Base-by-base conservation (phyloP, 2,113 vertebrate species). In the Maccullochella peelii region DNA sequence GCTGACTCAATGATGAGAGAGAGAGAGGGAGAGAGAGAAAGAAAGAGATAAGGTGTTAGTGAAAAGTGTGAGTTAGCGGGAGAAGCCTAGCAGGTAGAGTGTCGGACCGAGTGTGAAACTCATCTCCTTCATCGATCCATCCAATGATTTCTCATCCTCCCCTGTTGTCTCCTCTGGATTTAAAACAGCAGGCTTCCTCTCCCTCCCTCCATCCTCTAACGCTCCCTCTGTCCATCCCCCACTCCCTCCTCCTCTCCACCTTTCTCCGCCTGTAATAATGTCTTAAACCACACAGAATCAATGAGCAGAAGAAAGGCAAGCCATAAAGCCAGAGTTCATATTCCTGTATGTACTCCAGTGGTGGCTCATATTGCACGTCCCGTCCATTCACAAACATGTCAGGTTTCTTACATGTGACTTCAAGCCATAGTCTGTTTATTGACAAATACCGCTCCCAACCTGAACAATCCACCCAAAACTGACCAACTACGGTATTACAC, bases 1-100 rank as follows among this genome's bases (percentile, higher is more conserved):
- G 94, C 94, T 95, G 94, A 95, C 94, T 94, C 93, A 93, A 91
- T 94, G 93, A 95, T 94, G 79, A 79, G 68, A 83, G 54, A 72
- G 73, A 87, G 85, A 83, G 69, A 78, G 73, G 68, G 59, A 76
- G 74, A 89, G 82, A 85, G 57, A 89, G 85, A 50, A 62, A 88
- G 83, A 88, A 84, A 80, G 59, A 76, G 73, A 73, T 71, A 77
- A 73, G 70, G 62, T 80, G 77, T 80, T 57, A 40, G 81, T 66
- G 85, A 73, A 77, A 83, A 79, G 85, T 81, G 83, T 33, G 86
- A 88, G 91, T 85, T 84, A 73, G 84, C 73, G 59, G 73, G 79
- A 89, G 86, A 93, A 92, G 91, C 79, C 90, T 85, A 91, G 90
- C 89, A 89, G 90, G 92, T 91, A 91, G 88, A 82, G 87, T 90